A percentile compares a stretch with the other conserved stretches of the same genome.
These are phyloP conservation scores for Tenebrio molitor DNA, from an alignment of 1,140 invertebrate species.

Conservation along the genomic window DNA sequence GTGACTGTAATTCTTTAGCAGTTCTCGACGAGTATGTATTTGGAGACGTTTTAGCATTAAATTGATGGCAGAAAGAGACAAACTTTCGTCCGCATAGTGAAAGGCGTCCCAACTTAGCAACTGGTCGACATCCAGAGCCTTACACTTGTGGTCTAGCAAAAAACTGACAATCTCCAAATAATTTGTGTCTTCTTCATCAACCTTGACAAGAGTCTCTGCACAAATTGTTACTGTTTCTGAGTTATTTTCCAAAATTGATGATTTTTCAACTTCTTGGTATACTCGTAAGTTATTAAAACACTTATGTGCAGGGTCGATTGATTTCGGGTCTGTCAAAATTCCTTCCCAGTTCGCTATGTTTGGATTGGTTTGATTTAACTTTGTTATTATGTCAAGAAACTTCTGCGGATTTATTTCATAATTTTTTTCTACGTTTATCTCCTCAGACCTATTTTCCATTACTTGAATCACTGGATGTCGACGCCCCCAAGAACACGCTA, in stretches of 20 bases:
- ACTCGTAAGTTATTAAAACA: no score
- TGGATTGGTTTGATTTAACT: not conserved
- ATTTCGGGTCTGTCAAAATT: no score
- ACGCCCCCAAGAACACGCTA: conserved; percentile 9
- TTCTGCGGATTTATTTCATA: no score
- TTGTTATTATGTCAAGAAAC: not conserved
- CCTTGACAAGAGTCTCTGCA: not conserved
- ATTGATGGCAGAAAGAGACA: conserved; percentile 5
- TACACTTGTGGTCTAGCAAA: not conserved
- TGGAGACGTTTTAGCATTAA: not conserved
- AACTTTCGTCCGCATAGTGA: not conserved
- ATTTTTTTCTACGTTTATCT: no score
- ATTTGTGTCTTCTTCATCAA: not conserved
- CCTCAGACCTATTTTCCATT: not conserved
- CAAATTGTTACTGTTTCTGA: no score
- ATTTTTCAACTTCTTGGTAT: no score
- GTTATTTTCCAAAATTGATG: no score
- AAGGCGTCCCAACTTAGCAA: conserved; percentile 1
- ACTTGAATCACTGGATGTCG: not conserved
- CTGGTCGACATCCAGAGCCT: not conserved
- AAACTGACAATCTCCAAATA: not conserved
- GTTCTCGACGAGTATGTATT: not conserved
- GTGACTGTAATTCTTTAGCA: conserved; percentile 1
- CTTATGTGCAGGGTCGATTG: no score
- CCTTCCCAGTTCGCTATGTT: no score